Evolutionary conservation across 2,113 vertebrate genomes (phyloP).

Genomic region (Cyanoderma ruficeps): DNA sequence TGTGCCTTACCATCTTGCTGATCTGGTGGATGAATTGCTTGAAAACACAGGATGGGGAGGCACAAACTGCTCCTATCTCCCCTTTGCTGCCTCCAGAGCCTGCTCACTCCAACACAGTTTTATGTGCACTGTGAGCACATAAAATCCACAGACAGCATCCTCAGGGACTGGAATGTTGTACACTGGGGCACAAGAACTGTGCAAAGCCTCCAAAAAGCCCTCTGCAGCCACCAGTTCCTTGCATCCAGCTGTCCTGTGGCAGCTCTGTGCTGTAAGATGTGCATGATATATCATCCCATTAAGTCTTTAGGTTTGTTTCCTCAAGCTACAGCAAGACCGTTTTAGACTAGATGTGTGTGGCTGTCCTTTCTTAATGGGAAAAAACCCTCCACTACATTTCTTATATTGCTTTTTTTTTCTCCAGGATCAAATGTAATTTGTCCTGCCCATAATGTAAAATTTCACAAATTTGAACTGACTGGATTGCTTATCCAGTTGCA

Average conservation of each 20-base stretch:
- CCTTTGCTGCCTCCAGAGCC: neutral
- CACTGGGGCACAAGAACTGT: neutral
- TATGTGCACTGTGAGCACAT: neutral
- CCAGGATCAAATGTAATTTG: neutral
- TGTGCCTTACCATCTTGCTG: neutral
- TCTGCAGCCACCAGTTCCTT: neutral
- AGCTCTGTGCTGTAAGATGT: neutral
- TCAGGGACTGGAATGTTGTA: neutral
- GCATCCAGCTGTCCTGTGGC: neutral
- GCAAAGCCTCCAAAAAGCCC: neutral
- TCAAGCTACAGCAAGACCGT: neutral
- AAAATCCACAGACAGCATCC: neutral
- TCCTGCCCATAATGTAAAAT: neutral
- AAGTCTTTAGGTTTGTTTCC: neutral
- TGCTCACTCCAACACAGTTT: neutral
- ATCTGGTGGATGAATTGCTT: neutral
- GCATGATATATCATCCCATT: neutral
- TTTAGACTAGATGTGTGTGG: neutral
- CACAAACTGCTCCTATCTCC: neutral
- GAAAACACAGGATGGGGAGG: neutral
- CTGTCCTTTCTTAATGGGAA: neutral
- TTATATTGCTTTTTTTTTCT: neutral
- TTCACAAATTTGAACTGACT: neutral
- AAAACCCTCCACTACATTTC: neutral
- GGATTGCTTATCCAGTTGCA: neutral